Evolutionary conservation across 2,888 invertebrate species (phyloP), one percentile per base, ranked within the genome.

Genomic region (Pristionchus mayeri): DNA sequence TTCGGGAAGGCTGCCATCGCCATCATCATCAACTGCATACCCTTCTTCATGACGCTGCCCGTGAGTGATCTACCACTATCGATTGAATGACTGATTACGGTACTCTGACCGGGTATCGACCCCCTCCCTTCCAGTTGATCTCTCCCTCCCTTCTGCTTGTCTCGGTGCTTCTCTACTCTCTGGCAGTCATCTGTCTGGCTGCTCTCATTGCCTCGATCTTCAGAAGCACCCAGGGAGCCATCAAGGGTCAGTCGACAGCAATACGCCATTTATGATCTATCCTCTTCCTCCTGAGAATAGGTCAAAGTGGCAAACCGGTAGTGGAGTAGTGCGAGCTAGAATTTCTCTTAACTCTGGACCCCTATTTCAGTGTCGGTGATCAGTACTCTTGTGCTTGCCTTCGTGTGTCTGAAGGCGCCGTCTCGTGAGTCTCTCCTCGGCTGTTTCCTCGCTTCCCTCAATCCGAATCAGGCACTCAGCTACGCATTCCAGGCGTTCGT

Each of bases 1-100:
- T 88, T 88, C 81, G 18, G 88, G n/a, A 92, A 92, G 83, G 87
- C 89, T 40, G 52, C 86, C 18, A 71, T 91, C 60, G 87, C 90
- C n/a, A 86, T 91, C 50, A 34, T 85, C 11, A 84, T 89, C 71
- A 88, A 88, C 52, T 85, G 89, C 37, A 84, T 88, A 34, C 88
- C 88, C 4, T 80, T 89, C 37, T 78, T 86, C 40, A 85, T 71
- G 7, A 84, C 83, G 24, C 86, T 89, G 75, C 76, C 79, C n/a
- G 87, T 84, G 44, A 44, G 44, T 44, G 44, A 44, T 44, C 44
- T n/a, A 16, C 16, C 27, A 4, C 48, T 44, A 44, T 44, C 44
- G 44, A 13, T 44, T 44, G 13, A 6, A 13, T 6, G 13, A 52
- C n/a, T 60, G 21, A 30, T 67, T 27, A 67, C 24, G 34, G 27